These are phyloP conservation scores for Leptocoma aspasia DNA, from an alignment of 2,113 vertebrate genomes.

Conservation along the genomic window DNA sequence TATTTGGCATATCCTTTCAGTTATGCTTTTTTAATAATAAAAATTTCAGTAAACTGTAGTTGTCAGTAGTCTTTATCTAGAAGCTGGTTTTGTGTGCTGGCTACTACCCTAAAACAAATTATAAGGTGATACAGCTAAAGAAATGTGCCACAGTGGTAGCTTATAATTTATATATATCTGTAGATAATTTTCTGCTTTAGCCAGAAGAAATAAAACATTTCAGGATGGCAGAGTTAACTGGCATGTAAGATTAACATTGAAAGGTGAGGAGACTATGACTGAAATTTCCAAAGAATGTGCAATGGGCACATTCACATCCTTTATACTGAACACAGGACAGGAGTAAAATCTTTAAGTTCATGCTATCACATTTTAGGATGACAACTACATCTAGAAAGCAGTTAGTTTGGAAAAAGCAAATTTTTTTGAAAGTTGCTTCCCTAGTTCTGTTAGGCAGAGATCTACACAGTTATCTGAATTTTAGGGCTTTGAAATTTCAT, in stretches of 20 bases:
- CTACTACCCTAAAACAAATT: not conserved
- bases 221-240: not conserved
- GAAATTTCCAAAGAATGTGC: not conserved
- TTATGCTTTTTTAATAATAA: not conserved
- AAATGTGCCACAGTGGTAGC: not conserved
- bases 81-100: not conserved
- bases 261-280: not conserved
- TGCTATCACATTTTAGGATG: not conserved
- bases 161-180: not conserved
- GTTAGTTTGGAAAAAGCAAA: not conserved
- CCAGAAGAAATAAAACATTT: not conserved
- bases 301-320: not conserved
- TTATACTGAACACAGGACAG: not conserved
- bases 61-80: not conserved
- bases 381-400: not conserved
- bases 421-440: not conserved
- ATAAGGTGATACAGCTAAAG: not conserved
- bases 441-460: not conserved
- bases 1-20: not conserved
- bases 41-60: not conserved
- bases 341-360: not conserved
- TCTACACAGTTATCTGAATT: not conserved
- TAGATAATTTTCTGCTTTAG: not conserved
- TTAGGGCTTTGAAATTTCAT: not conserved
- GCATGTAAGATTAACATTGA: not conserved